Conservation (phyloP, 2,888 invertebrate species). For the Dascillus cervinus region DNA sequence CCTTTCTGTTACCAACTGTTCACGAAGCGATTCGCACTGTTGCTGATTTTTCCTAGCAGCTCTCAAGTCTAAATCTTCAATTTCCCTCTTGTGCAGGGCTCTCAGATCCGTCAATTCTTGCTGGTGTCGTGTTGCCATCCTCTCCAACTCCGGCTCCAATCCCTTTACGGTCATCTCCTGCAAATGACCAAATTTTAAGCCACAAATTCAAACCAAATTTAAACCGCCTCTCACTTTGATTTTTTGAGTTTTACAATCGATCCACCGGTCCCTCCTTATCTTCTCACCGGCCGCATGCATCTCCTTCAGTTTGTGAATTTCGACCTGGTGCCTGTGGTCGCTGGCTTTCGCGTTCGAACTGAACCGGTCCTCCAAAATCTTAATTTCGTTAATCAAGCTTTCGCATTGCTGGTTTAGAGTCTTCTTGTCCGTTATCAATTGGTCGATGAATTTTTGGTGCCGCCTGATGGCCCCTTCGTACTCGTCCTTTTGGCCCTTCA, state of each 20-base stretch:
- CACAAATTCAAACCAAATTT: not conserved
- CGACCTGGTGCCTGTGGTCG: constrained; percentile 68
- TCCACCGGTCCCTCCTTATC: constrained; percentile 67
- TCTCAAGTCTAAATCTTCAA: constrained; percentile 55
- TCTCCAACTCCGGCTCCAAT: constrained; percentile 74
- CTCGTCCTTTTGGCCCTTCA: constrained; percentile 58
- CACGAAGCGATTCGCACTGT: constrained; percentile 51
- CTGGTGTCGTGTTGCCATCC: constrained; percentile 63
- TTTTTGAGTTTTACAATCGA: constrained; percentile 75
- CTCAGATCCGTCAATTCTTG: constrained; percentile 62
- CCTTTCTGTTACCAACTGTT: constrained; percentile 54
- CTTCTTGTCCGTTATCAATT: constrained; percentile 72
- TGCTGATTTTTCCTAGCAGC: constrained; percentile 55
- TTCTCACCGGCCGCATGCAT: constrained; percentile 73
- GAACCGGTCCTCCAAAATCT: constrained; percentile 59
- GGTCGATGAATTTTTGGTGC: constrained; percentile 78
- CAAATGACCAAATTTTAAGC: constrained; percentile 4
- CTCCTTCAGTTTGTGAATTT: constrained; percentile 67
- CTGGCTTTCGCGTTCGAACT: constrained; percentile 58
- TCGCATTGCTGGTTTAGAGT: constrained; percentile 67
- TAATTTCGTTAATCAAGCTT: constrained; percentile 55
- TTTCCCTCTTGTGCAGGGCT: constrained; percentile 56
- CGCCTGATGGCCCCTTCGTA: constrained; percentile 66
- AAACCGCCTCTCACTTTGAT: constrained; percentile 54
- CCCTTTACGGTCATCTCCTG: constrained; percentile 80